Evolutionary conservation across 2,888 invertebrate genomes (phyloP), one percentile per base, ranked within the genome.

Genomic region (Laspeyria flexula): DNA sequence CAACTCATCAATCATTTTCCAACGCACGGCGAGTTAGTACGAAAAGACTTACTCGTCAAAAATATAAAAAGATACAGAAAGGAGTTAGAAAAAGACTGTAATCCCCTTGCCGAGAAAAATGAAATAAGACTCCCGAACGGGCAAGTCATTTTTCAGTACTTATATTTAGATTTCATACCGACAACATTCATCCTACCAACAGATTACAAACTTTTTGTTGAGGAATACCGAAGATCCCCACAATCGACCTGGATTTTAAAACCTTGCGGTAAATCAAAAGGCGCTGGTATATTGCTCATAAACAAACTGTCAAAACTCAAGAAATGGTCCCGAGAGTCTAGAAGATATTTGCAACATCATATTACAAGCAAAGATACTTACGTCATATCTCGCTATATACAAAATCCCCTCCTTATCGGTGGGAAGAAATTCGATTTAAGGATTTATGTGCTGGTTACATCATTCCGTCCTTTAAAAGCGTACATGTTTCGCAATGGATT

Each of bases 211-310:
- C 96, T 98, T 95, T 99, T 99, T 85, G 98, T 98, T 0, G 98
- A 99, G 80, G 98, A 99, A 80, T 99, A 98, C 82, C 94, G 98
- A 44, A 98, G 98, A 88, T 96, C 96, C 62, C 98, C 98, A 0
- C 96, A 97, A 79, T 97, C 97, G 70, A 99, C 98, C 0, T 99
- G 99, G 99, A 99, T 99, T 61, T 97, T 99, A 96, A 99, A 99
- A 83, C 99, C 99, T 0, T 98, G 98, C 81, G 98, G 98, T 21
- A 97, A 98, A 89, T 98, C 98, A 0, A 97, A 97, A 82, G 97
- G 97, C 0, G 95, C 96, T n/a, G 99, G 99, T 30, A 99, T 99
- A 77, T 98, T 98, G 84, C 93, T 99, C 47, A 98, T 99, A 71
- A 99, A 99, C 84, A 98, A 98, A 91, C 90, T 99, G 54, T 98